Base-by-base conservation (phyloP, 2,113 vertebrate genomes). In the Polypterus bichir region DNA sequence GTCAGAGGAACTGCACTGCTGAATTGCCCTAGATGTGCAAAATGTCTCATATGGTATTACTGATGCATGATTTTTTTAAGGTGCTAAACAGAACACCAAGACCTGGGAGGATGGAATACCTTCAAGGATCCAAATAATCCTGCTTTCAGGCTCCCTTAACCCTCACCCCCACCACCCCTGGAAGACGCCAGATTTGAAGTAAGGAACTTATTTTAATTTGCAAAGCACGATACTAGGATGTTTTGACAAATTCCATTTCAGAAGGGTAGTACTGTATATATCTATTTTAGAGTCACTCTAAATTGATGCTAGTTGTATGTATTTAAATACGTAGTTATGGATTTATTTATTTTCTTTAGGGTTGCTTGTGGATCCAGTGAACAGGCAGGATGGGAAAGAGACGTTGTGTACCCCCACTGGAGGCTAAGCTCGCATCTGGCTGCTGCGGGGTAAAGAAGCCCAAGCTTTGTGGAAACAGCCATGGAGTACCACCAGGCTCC, bases 371-470 rank as follows among this genome's bases (percentile, higher is more conserved):
- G 79, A 75, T 82, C 77, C 76, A 73, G 78, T 77, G 80, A 71
- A 74, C 73, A 76, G 81, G 83, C 84, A 89, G 84, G 81, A 89
- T 89, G 87, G 87, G 87, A 81, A 89, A 89, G 77, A 88, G 87
- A 82, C 86, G 87, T 70, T 88, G 86, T 76, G 84, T 89, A 71
- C 86, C 87, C 77, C 81, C 87, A 75, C 81, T 88, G 49, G 87
- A 89, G 82, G 86, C 86, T 79, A 89, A 88, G 85, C 76, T 89
- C 82, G 87, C 87, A 81, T 86, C 88, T 69, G 87, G 88, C 71
- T 89, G 88, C 77, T 89, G 88, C 76, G 87, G 88, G 73, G 88
- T 89, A 62, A 89, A 89, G 84, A 89, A 89, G 70, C 88, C 86
- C 69, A 89, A 89, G 65, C 66, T 89, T 60, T 89, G 85, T 69